Conservation (phyloP, 1,140 invertebrate genomes). For the Pseudoatta argentina region DNA sequence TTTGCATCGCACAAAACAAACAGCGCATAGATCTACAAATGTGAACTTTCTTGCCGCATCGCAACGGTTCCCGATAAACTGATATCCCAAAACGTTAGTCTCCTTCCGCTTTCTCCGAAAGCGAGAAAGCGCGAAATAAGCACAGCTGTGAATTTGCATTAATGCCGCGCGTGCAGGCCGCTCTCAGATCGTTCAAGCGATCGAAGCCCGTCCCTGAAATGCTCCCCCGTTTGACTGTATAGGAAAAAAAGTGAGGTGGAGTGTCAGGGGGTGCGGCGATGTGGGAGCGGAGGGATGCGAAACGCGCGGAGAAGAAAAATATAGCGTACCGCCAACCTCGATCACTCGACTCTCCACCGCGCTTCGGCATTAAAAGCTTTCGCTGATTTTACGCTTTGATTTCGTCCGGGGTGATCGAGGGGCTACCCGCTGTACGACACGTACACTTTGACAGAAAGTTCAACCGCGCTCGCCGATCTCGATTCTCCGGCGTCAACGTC, state of each 20-base stretch:
- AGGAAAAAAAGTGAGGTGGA: slow-evolving; percentile 35
- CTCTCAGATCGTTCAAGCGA: neutral
- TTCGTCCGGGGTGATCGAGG: slow-evolving; percentile 62
- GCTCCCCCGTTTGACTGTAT: slow-evolving; percentile 30
- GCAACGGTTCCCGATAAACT: slow-evolving; percentile 35
- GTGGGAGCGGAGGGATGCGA: slow-evolving; percentile 37
- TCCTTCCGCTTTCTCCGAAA: neutral
- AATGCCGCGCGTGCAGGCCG: slow-evolving; percentile 23
- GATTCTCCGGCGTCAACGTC: slow-evolving; percentile 63
- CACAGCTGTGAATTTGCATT: slow-evolving; percentile 46
- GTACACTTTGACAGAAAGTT: slow-evolving; percentile 72
- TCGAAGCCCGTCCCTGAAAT: slow-evolving; percentile 38
- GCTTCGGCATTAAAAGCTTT: slow-evolving; percentile 64
- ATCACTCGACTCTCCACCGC: slow-evolving; percentile 54
- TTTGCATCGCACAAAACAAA: slow-evolving; percentile 61
- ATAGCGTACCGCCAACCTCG: slow-evolving; percentile 54
- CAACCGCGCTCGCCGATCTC: slow-evolving; percentile 62
- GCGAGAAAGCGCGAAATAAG: slow-evolving; percentile 49
- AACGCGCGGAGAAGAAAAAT: slow-evolving; percentile 53
- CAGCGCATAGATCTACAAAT: slow-evolving; percentile 55
- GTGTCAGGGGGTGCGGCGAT: slow-evolving; percentile 20
- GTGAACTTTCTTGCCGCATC: slow-evolving; percentile 49
- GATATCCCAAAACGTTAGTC: slow-evolving; percentile 44
- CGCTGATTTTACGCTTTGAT: slow-evolving; percentile 71
- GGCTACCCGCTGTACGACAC: slow-evolving; percentile 56